Conservation (phyloP, 2,113 vertebrate genomes). For the Sminthopsis crassicaudata region DNA sequence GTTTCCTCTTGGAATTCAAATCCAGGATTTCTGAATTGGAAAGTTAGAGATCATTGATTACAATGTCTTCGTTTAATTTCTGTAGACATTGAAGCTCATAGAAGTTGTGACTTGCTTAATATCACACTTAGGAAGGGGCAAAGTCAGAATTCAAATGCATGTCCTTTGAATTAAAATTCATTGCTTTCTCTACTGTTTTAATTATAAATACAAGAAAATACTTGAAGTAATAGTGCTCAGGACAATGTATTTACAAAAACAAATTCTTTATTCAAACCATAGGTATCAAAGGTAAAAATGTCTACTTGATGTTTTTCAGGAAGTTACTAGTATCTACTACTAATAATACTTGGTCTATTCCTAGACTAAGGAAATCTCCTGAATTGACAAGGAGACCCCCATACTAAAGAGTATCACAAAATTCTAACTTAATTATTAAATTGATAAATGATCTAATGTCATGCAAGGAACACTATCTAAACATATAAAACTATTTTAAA, state of each 20-base stretch:
- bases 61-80: neutral
- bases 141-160: neutral
- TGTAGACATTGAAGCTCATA: neutral
- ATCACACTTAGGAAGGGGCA: neutral
- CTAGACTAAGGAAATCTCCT: neutral
- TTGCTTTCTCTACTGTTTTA: neutral
- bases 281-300: neutral
- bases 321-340: neutral
- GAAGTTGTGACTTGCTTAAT: neutral
- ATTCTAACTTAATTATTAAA: neutral
- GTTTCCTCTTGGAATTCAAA: neutral
- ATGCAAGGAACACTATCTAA: neutral
- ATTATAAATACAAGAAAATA: neutral
- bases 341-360: no score
- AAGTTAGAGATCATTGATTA: neutral
- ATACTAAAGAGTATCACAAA: neutral
- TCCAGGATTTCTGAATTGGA: neutral
- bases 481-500: neutral
- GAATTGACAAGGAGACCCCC: neutral
- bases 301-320: neutral
- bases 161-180: neutral
- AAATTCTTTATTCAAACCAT: neutral
- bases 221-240: neutral
- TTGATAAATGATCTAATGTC: neutral
- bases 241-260: neutral